Base-by-base conservation (phyloP, 2,888 invertebrate genomes). In the Timema cristinae region DNA sequence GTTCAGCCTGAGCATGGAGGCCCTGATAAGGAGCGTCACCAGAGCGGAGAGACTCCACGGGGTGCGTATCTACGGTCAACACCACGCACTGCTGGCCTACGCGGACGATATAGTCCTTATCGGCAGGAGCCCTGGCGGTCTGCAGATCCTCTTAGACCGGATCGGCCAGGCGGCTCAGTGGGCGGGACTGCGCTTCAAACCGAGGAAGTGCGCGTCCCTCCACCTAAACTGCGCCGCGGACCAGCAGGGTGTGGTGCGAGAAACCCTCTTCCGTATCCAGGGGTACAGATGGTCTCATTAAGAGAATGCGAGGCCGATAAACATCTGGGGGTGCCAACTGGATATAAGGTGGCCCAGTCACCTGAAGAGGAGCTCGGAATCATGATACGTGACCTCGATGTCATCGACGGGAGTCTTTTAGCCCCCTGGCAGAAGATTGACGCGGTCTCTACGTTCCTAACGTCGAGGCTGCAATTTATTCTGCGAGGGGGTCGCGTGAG, bases 1-100 rank as follows among this genome's bases (percentile, higher is more conserved):
- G 0, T 81, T 82, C 73, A 80, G 81, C 73, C 72, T 82, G 6
- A 75, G 77, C 7, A 71, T 79, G 10, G 79, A 81, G 69, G 77
- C 78, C 2, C 56, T 80, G 16, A 32, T 67, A 13, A 13, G 67
- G 54, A 56, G 66, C 9, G 9, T 66, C 54, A 48, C 71, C 32
- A 7, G 47, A 7, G 13, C 16, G 50, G 54, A 16, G 10, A 49
- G 48, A 11, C 52, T 52, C 6, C 52, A 16, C 11, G 68, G 70
- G 7, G 49, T 48, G 10, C 71, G 7, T 68, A 51, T 70, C 11
- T 75, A 51, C 72, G 73, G 59, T 67, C 67, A 11, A 10, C 68
- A 9, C 6, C 70, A 69, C n/a, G 51, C n/a, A 4, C 48, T 71
- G 0, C 72, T 74, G 16, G 75, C 76, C 2, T 78, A 75, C 66